Evolutionary conservation across 2,113 vertebrate genomes (phyloP).

Genomic region (Rhea pennata): DNA sequence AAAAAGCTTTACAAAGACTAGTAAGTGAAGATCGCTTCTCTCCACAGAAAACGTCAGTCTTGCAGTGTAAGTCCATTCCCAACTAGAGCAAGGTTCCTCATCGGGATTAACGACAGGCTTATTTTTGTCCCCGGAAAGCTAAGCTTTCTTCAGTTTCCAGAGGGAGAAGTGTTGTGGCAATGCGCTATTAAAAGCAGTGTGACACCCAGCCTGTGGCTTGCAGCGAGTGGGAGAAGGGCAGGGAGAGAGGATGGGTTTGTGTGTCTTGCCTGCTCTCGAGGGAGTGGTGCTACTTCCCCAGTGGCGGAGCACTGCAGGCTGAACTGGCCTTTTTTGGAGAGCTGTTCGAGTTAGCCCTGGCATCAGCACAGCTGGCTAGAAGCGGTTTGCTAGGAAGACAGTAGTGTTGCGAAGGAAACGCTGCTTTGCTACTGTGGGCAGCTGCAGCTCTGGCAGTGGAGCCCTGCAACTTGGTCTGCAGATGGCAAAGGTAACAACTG

Average conservation of each 20-base stretch:
- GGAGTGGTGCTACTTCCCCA: background rate
- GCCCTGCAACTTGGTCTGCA: background rate
- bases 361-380: background rate
- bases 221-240: background rate
- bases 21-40: background rate
- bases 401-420: background rate
- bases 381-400: background rate
- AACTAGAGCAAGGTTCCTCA: background rate
- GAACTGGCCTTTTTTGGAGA: background rate
- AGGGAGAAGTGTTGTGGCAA: background rate
- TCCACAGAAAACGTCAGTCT: background rate
- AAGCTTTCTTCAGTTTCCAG: background rate
- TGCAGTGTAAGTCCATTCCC: background rate
- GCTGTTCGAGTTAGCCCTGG: background rate
- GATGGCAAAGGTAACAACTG: background rate
- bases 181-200: accelerated
- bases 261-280: background rate
- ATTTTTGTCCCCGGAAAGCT: background rate
- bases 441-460: background rate
- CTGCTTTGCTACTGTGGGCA: background rate
- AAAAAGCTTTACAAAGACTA: background rate
- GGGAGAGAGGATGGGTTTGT: background rate
- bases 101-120: background rate
- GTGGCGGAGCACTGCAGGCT: background rate
- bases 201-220: background rate